These are phyloP conservation scores for Subacronicta megacephala DNA, from an alignment of 2,888 invertebrate species.

Conservation along the genomic window DNA sequence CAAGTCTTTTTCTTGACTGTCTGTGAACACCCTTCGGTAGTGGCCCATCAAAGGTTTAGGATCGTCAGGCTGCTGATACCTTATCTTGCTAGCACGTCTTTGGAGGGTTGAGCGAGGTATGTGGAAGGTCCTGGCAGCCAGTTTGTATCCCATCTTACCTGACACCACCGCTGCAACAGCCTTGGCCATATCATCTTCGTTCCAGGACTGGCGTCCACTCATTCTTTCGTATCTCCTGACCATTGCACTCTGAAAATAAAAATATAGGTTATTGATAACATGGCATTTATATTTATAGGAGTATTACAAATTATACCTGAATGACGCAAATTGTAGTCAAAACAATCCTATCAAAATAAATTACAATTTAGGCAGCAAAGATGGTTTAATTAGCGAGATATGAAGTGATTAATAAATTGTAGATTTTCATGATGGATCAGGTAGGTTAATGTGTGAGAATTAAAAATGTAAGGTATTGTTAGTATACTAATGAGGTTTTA, in stretches of 20 bases:
- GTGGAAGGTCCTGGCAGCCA: conserved; percentile 85
- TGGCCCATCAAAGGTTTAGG: conserved; percentile 86
- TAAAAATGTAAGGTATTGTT: conserved; percentile 49
- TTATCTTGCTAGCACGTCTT: conserved; percentile 84
- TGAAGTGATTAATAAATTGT: conserved; percentile 18
- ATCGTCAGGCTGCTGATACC: conserved; percentile 83
- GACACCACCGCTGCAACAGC: conserved; percentile 87
- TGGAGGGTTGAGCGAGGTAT: conserved; percentile 86
- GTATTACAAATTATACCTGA: conserved; percentile 8
- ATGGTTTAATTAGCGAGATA: conserved; percentile 13
- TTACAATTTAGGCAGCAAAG: conserved; percentile 20
- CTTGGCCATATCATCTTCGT: conserved; percentile 86
- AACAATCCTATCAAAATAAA: conserved; percentile 40
- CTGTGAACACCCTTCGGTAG: conserved; percentile 85
- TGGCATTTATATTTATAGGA: conserved; percentile 7
- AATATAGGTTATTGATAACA: conserved; percentile 20
- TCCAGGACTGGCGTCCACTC: conserved; percentile 88
- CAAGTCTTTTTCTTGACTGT: conserved; percentile 84
- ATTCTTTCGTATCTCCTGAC: conserved; percentile 88
- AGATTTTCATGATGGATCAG: conserved; percentile 18
- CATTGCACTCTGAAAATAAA: conserved; percentile 80
- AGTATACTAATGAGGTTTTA: conserved; percentile 57
- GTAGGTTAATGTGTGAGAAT: conserved; percentile 30
- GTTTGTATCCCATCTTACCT: conserved; percentile 87
- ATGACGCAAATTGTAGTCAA: conserved; percentile 44